Base-by-base conservation (phyloP, 2,888 invertebrate species). In the Drosophila multiciliata region DNA sequence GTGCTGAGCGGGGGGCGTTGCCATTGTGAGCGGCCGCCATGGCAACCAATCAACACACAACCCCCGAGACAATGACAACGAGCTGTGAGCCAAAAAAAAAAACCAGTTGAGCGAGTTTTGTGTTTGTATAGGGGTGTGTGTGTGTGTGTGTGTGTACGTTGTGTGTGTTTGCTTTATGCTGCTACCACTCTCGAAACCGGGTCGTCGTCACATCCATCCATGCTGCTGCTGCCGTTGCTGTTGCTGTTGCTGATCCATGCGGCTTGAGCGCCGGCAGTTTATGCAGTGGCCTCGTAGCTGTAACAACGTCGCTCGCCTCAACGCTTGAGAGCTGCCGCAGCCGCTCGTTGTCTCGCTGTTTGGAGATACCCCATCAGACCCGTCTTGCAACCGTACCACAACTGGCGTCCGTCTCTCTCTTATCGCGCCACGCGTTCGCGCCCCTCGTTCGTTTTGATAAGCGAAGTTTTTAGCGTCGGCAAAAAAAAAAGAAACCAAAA, bases 211-310 rank as follows among this genome's bases (percentile, higher is more conserved):
- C 68, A 69, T 33, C 48, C 74, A 78, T 67, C 74, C 73, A 78
- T 77, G 78, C 78, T 76, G 83, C 59, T 45, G 58, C 66, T 69
- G 66, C 38, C n/a, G 61, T 6, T 64, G 53, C 38, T 23, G 61
- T 6, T 64, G 53, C 73, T 57, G 57, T 40, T 42, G 55, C 60
- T 68, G 59, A 59, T 67, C 58, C 55, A 67, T 61, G 68, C 17
- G 64, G 60, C 68, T 73, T 65, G 74, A 78, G 86, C 83, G 83
- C 77, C 88, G 84, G 88, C 88, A 87, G 87, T 87, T 83, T 73
- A 82, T 83, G 86, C 77, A 86, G 77, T 87, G 86, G 87, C 87
- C 82, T 87, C 88, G 88, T 78, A 86, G 88, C 86, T 87, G 83
- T 86, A 88, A 87, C 87, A 87, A 87, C 87, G 86, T 87, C 80